Base-by-base conservation (phyloP, 2,797 vertebrate genomes). In the Euthynnus affinis region DNA sequence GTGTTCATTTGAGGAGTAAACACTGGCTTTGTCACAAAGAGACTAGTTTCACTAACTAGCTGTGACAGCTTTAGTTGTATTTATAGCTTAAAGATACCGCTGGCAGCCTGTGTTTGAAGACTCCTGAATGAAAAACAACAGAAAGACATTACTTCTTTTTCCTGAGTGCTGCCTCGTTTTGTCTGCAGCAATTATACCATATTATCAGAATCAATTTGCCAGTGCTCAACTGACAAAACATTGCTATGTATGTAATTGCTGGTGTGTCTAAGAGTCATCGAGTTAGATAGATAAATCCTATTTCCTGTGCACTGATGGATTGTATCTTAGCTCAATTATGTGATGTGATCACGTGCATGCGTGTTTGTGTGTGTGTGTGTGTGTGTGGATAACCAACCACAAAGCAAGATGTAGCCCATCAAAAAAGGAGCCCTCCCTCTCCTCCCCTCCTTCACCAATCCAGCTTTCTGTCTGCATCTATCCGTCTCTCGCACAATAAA, bases 401-500 rank as follows among this genome's bases (percentile, higher is more conserved):
- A 86, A 84, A 88, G 78, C 61, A 32, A 75, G 81, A 81, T 83
- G 86, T 85, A 89, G 76, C 74, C 80, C 76, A 83, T 90, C 76
- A 84, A 86, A 88, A 42, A 57, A 42, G 27, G 1, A 27, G 27
- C 69, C 15, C 2, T 78, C 75, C 63, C 71, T 66, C 71, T 66
- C 68, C 14, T 6, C 22, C 44, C 22, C 62, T 48, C n/a, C n/a
- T 25, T n/a, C 48, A 25, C 23, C 37, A 53, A 25, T 49, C 74
- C 60, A 80, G 78, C 84, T 79, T 27, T 77, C 71, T 27, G 74
- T 74, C 89, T 82, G 68, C 77, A 77, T 90, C 86, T 61, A 87
- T 82, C 88, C 63, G 80, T 72, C 81, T 81, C 80, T 76, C 80
- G 88, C 86, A 74, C 86, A 91, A 90, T 83, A 87, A 90, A 93